Base-by-base conservation (phyloP, 2,888 invertebrate species). In the Labia minor region DNA sequence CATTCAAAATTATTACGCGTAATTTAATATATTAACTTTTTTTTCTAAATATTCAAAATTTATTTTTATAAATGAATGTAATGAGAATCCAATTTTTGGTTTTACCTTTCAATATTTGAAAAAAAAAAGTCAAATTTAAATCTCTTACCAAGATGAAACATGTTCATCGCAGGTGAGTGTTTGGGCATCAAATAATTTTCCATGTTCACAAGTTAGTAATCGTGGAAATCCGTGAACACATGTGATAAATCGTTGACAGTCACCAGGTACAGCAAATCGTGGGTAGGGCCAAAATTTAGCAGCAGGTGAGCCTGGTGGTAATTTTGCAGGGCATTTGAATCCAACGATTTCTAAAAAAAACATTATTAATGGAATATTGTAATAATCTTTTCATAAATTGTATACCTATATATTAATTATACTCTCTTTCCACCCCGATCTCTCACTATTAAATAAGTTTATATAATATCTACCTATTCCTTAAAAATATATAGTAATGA, bases 281-380 rank as follows among this genome's bases (percentile, higher is more conserved):
- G 95, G 95, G 83, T 86, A 93, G 0, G 95, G 95, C 89, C 92
- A 91, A 83, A 93, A 95, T 76, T 88, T 90, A 65, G 92, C 92
- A 2, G 92, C 87, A 68, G 88, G 84, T 16, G 89, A 86, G 75
- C 88, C 84, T 3, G 89, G 84, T 33, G 91, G 90, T 63, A 92
- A 86, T 76, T 92, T 90, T 1, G 86, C 85, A 26, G 95, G 95
- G 76, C 95, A 95, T 74, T 91, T 91, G 84, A 95, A 95, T 66
- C 94, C 94, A 69, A 94, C 88, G 68, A 95, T 88, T 73, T 90
- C 92, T 90, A 80, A 69, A 77, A 77, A 72, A 65, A 19, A 68
- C 72, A 71, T 37, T 20, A 65, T 0, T 21, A 21, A 62, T 21
- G 0, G 37, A 20, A 37, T 33, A 6, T 26, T n/a, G n/a, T n/a